Evolutionary conservation across 1,140 invertebrate genomes (phyloP), one percentile per base, ranked within the genome.

Genomic region (Anastatus disparis): DNA sequence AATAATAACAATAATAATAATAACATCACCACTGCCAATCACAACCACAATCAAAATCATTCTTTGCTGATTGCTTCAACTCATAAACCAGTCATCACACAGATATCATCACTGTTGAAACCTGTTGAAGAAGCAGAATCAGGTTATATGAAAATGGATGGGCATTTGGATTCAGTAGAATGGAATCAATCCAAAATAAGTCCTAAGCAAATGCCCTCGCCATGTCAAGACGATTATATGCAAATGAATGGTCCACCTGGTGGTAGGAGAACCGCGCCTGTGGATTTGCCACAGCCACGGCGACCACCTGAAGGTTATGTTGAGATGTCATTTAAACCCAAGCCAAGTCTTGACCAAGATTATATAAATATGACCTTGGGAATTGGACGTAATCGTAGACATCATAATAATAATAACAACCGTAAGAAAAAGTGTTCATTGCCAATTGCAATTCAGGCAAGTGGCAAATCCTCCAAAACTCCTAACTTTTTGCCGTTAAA

Each of bases 241-340:
- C 79, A 85, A 66, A 84, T 84, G 74, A 86, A 85, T 26, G 85
- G 85, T 40, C 85, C 85, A 38, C 83, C 85, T 73, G 85, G 85
- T 79, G 72, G 70, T 15, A 81, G 71, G 20, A 80, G 79, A 77
- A 85, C 85, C 6, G 81, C 84, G 20, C 81, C 84, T 6, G 77
- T 87, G 24, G 82, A 85, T 75, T 81, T 86, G 58, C 85, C 82
- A 6, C 81, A 85, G 29, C 80, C 86, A 7, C 80, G 85, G n/a
- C 82, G 82, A 50, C 79, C 84, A 4, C 83, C 82, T 1, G 89
- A 90, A 22, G 89, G 89, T 38, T 91, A 91, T 73, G 88, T 91
- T 2, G 89, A 90, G 69, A 91, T 91, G 89, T 84, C 86, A 0
- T 87, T 85, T 31, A 85, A 85, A 65, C 53, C 77, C 0, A 79